phyloP scores from a whole-genome alignment of 2,888 invertebrate species.

The Drosophila paranaensis region DNA sequence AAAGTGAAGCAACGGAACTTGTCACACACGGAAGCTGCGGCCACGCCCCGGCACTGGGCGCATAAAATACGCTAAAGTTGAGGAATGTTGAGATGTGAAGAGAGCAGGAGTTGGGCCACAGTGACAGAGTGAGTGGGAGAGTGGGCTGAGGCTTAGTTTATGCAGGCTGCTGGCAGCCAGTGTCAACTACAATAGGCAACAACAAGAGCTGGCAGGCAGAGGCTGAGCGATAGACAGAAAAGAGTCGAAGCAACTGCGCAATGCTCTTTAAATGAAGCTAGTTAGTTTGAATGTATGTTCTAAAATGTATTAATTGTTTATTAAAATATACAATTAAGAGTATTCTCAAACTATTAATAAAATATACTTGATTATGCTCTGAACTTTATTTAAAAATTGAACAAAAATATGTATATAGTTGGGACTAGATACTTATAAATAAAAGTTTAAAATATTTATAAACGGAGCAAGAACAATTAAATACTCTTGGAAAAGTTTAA shows the following conservation, averaged over 20 bases:
- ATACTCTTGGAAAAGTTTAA: too few species aligned
- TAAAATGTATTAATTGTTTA: too few species aligned
- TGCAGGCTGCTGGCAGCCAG: slow-evolving; percentile 22
- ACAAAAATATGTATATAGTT: too few species aligned
- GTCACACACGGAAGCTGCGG: slow-evolving; percentile 53
- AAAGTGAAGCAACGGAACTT: slow-evolving; percentile 54
- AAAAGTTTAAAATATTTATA: too few species aligned
- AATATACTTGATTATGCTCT: too few species aligned
- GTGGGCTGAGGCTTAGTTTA: not conserved
- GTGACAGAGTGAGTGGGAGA: not conserved
- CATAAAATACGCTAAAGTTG: slow-evolving; percentile 2
- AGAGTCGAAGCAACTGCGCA: not conserved
- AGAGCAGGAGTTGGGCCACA: not conserved
- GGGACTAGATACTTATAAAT: too few species aligned
- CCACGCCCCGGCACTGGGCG: slow-evolving; percentile 42
- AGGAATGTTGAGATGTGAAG: not conserved
- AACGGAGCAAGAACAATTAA: too few species aligned
- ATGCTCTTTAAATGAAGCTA: slow-evolving; percentile 5
- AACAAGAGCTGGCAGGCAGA: not conserved
- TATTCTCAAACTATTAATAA: not conserved
- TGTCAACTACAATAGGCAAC: slow-evolving; percentile 44
- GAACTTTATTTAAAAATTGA: too few species aligned
- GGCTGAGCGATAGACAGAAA: not conserved
- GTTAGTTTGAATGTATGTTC: too few species aligned
- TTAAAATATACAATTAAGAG: too few species aligned